A percentile compares a stretch with the other conserved stretches of the same genome.
Conservation (phyloP, 92 coral and sea anemone species). For the Metridium senile region DNA sequence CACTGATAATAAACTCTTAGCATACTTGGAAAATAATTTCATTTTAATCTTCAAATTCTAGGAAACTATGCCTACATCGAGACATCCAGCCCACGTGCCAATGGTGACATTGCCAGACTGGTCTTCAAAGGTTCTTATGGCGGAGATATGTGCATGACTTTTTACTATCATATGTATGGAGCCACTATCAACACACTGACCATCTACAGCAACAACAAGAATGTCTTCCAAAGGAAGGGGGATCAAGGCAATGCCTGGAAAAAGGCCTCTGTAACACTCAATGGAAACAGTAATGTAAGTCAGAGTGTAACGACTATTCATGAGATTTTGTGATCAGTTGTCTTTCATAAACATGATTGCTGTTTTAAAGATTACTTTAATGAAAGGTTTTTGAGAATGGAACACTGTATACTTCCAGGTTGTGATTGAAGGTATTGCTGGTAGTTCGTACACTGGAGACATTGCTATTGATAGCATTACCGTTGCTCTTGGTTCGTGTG, state of each 20-base stretch:
- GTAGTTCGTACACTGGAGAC: constrained; percentile 50
- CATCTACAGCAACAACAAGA: constrained; percentile 11
- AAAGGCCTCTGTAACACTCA: constrained; percentile 7
- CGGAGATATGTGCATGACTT: constrained; percentile 43
- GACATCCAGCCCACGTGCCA: constrained; percentile 29
- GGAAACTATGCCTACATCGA: constrained; percentile 34
- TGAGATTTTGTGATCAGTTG: not conserved
- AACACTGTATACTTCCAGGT: not conserved
- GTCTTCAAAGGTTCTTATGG: constrained; percentile 5
- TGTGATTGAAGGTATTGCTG: constrained; percentile 62
- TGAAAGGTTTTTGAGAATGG: not conserved
- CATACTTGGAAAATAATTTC: not conserved
- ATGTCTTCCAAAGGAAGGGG: constrained; percentile 2
- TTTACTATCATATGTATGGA: constrained; percentile 57
- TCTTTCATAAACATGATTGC: not conserved
- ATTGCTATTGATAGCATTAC: constrained; percentile 69
- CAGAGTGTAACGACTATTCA: not conserved
- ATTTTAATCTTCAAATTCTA: not conserved
- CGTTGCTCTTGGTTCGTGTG: constrained; percentile 31
- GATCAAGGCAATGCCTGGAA: constrained; percentile 41
- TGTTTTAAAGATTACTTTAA: not conserved
- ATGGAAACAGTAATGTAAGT: constrained; percentile 13
- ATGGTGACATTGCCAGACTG: constrained; percentile 30
- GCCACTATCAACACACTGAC: constrained; percentile 18
- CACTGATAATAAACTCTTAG: not conserved